phyloP scores from a whole-genome alignment of 2,888 invertebrate species.

The Neocrepidodera transversa region DNA sequence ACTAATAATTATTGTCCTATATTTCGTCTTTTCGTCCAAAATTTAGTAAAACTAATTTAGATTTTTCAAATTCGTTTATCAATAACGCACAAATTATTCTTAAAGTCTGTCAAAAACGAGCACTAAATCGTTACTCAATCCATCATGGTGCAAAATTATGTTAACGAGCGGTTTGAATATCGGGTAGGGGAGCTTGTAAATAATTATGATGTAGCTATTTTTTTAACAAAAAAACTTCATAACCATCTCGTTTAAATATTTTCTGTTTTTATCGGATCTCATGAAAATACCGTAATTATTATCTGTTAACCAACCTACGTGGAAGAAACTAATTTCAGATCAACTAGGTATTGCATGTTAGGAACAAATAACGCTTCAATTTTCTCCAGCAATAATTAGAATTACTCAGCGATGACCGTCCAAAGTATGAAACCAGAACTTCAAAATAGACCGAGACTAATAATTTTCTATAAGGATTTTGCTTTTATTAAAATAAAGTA shows the following conservation, averaged over 20 bases:
- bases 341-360: conserved; percentile 14
- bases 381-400: conserved; percentile 14
- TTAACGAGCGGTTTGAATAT: background rate
- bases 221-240: conserved; percentile 5
- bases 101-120: too few species aligned
- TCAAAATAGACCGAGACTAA: background rate
- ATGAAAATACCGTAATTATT: conserved; percentile 10
- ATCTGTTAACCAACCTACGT: conserved; percentile 11
- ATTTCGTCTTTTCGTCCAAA: too few species aligned
- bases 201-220: conserved; percentile 3
- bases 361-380: conserved; percentile 13
- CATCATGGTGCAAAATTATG: background rate
- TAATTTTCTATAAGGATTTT: background rate
- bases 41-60: too few species aligned
- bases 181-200: conserved; percentile 2
- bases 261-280: conserved; percentile 10
- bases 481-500: background rate
- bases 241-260: conserved; percentile 9
- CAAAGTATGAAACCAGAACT: conserved; percentile 8
- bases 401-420: conserved; percentile 10
- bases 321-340: conserved; percentile 16
- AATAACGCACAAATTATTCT: too few species aligned
- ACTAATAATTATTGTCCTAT: too few species aligned
- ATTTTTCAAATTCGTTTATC: too few species aligned
- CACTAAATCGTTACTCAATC: too few species aligned